These are phyloP conservation scores for Drosophila melanica DNA, from an alignment of 1,140 invertebrate genomes.

Conservation along the genomic window DNA sequence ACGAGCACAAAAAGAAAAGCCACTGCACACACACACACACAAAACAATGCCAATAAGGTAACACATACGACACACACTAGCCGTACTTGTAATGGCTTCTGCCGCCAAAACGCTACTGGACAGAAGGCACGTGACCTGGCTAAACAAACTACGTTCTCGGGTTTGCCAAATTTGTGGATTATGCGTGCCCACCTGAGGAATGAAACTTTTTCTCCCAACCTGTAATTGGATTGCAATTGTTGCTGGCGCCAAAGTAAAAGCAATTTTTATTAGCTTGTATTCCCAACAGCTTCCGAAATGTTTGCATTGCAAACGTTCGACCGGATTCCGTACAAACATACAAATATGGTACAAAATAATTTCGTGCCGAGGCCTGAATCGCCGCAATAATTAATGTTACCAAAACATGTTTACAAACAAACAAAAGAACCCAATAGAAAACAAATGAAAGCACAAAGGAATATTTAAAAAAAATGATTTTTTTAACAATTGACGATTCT, in stretches of 20 bases:
- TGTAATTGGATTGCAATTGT: conserved; percentile 67
- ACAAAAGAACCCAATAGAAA: conserved; percentile 11
- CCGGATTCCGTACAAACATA: conserved; percentile 18
- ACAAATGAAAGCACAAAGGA: neutral
- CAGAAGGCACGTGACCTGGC: conserved; percentile 59
- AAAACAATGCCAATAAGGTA: conserved; percentile 35
- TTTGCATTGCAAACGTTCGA: conserved; percentile 14
- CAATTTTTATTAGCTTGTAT: conserved; percentile 61
- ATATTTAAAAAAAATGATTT: neutral
- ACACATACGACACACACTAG: neutral
- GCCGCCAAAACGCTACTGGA: conserved; percentile 5
- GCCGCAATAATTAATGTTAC: conserved; percentile 46
- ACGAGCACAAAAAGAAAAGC: conserved; percentile 14
- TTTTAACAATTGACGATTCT: too few relatives aligned
- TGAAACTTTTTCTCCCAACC: neutral
- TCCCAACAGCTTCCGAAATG: conserved; percentile 13
- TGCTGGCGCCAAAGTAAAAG: conserved; percentile 25
- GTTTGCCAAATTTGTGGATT: conserved; percentile 19
- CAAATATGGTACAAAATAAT: conserved; percentile 15
- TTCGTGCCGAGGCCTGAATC: neutral
- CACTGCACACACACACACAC: conserved; percentile 1
- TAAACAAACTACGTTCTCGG: conserved; percentile 23
- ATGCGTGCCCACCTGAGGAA: conserved; percentile 38
- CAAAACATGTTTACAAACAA: conserved; percentile 52
- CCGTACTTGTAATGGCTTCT: neutral